Base-by-base conservation (phyloP, 1,140 invertebrate species). In the Formica exsecta region DNA sequence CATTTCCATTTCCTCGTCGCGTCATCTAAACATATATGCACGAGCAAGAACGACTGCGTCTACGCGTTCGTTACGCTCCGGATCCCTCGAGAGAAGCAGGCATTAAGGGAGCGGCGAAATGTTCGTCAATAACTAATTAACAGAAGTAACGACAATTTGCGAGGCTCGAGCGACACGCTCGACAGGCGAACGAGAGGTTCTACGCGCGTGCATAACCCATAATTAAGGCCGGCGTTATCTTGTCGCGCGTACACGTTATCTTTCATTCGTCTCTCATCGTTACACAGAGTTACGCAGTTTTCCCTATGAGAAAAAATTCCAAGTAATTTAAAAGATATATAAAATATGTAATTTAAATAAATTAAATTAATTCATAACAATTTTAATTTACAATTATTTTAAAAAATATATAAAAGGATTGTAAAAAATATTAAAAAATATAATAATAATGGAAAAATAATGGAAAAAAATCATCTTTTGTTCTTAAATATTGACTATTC, bases 41-140 rank as follows among this genome's bases (percentile, higher is more conserved):
- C 41, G 62, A 8, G 44, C 41, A 22, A 51, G 22, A 79, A 76
- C 19, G 57, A 32, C 11, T 32, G 41, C 25, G 38, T 68, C 44
- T 54, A 54, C n/a, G n/a, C 8, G 32, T 70, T 68, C 25, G 36
- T 81, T 81, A 36, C 13, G 36, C 25, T 38, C 19, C 48, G 36
- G 29, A 25, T 70, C 59, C 19, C 74, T 29, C 38, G 41, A 68
- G 62, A 68, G 74, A 79, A 16, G 41, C 29, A 36, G 32, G 11
- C 54, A 22, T 81, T 81, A 73, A 81, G 54, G 66, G 66, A 71
- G 22, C 36, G 54, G 38, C 29, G 54, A 83, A 61, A 74, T 61
- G 57, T 73, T 83, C 79, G 66, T 81, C 79, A 74, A 83, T 83
- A 83, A 83, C 54, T 83, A 80, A 80, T 80, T 80, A 74, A 83